Percentiles rank a stretch among this genome's conserved stretches.
These are phyloP conservation scores for Yponomeuta sedellus DNA, from an alignment of 2,888 invertebrate species.

Conservation along the genomic window DNA sequence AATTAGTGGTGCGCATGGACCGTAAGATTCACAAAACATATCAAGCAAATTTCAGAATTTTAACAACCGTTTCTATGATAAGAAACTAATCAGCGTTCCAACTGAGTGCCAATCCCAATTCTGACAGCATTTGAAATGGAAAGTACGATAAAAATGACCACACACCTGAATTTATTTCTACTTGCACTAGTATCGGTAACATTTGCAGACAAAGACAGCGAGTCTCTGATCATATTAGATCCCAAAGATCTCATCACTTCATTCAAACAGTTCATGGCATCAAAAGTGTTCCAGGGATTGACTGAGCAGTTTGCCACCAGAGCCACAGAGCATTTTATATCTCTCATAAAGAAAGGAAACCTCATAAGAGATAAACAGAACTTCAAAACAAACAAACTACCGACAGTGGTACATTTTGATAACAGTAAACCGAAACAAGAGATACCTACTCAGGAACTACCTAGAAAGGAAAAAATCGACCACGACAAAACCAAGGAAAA, in stretches of 20 bases:
- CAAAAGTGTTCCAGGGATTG: neutral
- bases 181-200: neutral
- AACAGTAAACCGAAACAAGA: neutral
- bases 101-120: neutral
- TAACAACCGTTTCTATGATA: neutral
- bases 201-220: neutral
- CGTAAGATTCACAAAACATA: no score
- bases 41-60: no score
- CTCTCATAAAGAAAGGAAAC: neutral
- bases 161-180: neutral
- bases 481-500: neutral
- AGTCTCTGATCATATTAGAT: neutral
- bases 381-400: neutral
- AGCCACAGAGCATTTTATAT: neutral
- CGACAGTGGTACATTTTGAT: neutral
- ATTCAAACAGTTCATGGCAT: conserved; percentile 2
- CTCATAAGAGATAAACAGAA: neutral
- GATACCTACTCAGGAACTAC: neutral
- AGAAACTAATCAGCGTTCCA: neutral
- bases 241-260: neutral
- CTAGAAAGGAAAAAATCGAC: neutral
- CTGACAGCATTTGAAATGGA: neutral
- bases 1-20: no score
- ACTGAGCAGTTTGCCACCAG: neutral
- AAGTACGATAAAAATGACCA: neutral